Evolutionary conservation across 2,113 vertebrate species (phyloP), one percentile per base, ranked within the genome.

Genomic region (Corydoras sp.): DNA sequence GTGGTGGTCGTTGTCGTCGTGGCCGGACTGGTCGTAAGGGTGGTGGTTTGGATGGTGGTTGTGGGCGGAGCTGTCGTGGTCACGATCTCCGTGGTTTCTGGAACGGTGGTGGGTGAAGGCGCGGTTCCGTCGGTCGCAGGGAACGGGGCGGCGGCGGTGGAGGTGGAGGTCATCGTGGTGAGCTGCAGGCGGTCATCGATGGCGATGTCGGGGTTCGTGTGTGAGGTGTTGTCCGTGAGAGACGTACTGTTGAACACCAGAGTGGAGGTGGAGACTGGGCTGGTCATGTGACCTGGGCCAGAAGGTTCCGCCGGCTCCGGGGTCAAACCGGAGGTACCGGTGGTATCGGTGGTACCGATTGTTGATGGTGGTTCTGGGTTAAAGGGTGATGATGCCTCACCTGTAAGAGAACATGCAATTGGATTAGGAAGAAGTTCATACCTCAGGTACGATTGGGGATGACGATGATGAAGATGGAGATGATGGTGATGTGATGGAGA

Each of bases 351-450:
- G 0, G 86, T 84, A 58, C 84, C 86, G 0, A 86, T 85, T 35
- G 88, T 80, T 0, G 89, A 89, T 53, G 88, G 88, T 13, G 88
- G 84, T 68, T 88, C 87, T 82, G 86, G 88, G 62, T 63, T 76
- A 29, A 85, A 0, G 84, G 86, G 24, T 81, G 81, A 24, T 81
- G 81, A 73, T 0, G 81, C 75, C 15, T 85, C 85, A 8, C 86
- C 87, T 87, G 80, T 50, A 79, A 71, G 56, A 73, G n/a, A 62
- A 77, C 1, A 61, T 30, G 29, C 15, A 43, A 12, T 15, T 15
- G 30, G 66, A n/a, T 56, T 10, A 53, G 14, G 4, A 1, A 14
- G 8, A 48, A 63, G 31, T 15, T 48, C 13, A 48, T 12, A 10
- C 32, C 35, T 43, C 35, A 5, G 35, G 35, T 43, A 43, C 4